phyloP scores from a whole-genome alignment of 2,113 vertebrate species.

The Pluvialis apricaria region DNA sequence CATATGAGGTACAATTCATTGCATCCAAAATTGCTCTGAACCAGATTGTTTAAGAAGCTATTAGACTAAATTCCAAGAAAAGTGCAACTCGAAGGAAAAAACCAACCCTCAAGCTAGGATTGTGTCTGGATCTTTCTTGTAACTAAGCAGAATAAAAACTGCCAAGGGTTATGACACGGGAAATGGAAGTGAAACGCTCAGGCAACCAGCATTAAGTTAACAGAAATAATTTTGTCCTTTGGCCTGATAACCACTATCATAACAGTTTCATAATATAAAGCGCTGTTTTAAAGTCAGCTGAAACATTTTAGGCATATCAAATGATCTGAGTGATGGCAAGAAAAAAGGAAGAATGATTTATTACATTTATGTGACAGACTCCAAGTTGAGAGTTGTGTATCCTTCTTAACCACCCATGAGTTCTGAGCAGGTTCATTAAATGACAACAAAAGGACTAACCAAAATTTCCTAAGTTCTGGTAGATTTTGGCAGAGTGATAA shows the following conservation, averaged over 20 bases:
- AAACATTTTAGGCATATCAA: not conserved
- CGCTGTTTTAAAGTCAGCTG: not conserved
- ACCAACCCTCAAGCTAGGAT: not conserved
- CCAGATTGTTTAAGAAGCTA: not conserved
- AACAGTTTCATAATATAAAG: not conserved
- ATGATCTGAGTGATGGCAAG: not conserved
- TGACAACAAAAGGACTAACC: not conserved
- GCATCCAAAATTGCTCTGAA: not conserved
- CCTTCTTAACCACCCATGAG: not conserved
- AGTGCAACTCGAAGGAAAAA: not conserved
- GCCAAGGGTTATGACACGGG: not conserved
- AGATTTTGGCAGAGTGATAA: not conserved
- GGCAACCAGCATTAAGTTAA: not conserved
- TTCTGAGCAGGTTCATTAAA: not conserved
- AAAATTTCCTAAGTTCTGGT: not conserved
- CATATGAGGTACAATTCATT: not conserved
- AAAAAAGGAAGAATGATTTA: not conserved
- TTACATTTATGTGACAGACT: not conserved
- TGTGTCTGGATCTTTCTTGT: not conserved
- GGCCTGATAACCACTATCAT: not conserved
- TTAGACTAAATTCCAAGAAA: not conserved
- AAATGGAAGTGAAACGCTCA: not conserved
- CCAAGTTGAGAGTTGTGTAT: not conserved
- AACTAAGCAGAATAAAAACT: not conserved
- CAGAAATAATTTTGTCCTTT: not conserved